Base-by-base conservation (phyloP, 2,113 vertebrate genomes). In the Todiramphus saurophagus region DNA sequence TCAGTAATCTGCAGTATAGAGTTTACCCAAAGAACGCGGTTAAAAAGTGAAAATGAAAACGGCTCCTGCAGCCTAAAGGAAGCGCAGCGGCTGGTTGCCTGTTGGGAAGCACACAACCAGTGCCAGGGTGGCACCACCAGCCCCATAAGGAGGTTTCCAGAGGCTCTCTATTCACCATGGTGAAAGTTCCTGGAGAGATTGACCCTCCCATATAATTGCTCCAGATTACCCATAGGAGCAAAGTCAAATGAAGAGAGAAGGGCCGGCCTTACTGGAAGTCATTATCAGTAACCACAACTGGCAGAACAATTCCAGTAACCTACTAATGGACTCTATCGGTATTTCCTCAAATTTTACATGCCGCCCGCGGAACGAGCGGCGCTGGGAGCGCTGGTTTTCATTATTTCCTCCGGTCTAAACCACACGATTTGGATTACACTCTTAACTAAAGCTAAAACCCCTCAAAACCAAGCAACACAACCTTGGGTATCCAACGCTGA, bases 221-320 rank as follows among this genome's bases (percentile, higher is more conserved):
- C 93, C 87, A 11, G 76, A 94, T 96, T 87, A 92, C 94, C 95
- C 97, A 78, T 33, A 95, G 96, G 93, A 97, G 88, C 11, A 16
- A 55, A 53, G 88, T 50, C 20, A 90, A 93, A 92, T 73, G 95
- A 96, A 39, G 23, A 13, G 85, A 93, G 89, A 41, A 83, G 76
- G 75, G 69, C 84, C 91, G 90, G 81, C 82, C 94, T 98, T 98
- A 97, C 97, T 94, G 96, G 88, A 98, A 98, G 94, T 86, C 96
- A 97, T 97, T 97, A 97, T 66, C 96, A 97, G 93, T 83, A 96
- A 97, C 95, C 97, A 96, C 97, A 97, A 85, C 90, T 93, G 97
- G 97, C 97, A 96, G 96, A 96, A 97, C 93, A 91, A 95, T 97
- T 97, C 96, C 97, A 96, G 98, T 97, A 98, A 98, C 86, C 84